Base-by-base conservation (phyloP, 2,888 invertebrate genomes). In the Lagria hirta region DNA sequence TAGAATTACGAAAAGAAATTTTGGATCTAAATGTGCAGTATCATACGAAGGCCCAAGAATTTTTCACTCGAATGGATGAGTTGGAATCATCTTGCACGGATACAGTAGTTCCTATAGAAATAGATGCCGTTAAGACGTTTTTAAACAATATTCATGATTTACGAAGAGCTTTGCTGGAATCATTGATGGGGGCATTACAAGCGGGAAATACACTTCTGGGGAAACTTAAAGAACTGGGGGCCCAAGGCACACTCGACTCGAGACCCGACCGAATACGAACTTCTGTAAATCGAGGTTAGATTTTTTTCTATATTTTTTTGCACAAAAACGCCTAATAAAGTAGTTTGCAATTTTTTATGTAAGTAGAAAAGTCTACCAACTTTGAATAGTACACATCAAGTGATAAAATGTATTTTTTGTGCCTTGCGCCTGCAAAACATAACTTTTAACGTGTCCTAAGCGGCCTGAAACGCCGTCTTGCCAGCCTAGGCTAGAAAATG, bases 11-110 rank as follows among this genome's bases (percentile, higher is more conserved):
- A 33, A 85, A 86, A 62, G 78, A 81, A 56, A 80, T 92, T 48
- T 75, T 92, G 27, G 85, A 88, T 58, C 75, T 86, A 55, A 87
- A 88, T 64, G 84, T 88, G 22, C 77, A 82, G 51, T 91, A 91
- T 65, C 89, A 88, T 58, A 82, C 80, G 51, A 80, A 79, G 63
- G 82, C 84, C 48, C 75, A 78, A 26, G 79, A 84, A 66, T 88
- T 87, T 65, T 78, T 80, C 52, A 78, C 81, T 4, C 77, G 79
- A 59, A 82, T 86, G 78, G 77, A 79, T 56, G 75, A 77, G 24
- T 74, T 88, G 32, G 86, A 88, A 66, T 74, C 76, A 53, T 80
- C 82, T 13, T 87, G 88, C 68, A 75, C 77, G 43, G 82, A 82
- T 54, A 75, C 80, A 8, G 74, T 81, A 51, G 71, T 86, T 42